Base-by-base conservation (phyloP, 2,888 invertebrate species). In the Incurvaria masculella region DNA sequence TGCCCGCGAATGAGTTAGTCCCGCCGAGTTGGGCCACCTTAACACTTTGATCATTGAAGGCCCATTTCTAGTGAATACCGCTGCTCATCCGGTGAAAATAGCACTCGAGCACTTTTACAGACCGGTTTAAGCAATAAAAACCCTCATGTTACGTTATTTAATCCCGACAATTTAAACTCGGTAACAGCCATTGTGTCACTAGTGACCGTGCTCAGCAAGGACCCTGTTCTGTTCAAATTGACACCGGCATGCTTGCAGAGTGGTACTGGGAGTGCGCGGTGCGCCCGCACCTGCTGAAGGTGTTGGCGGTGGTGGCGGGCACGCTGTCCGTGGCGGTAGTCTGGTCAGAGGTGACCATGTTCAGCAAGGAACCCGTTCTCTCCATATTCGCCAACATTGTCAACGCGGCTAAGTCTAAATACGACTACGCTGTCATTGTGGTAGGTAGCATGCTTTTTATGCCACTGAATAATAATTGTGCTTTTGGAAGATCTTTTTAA, bases 271-370 rank as follows among this genome's bases (percentile, higher is more conserved):
- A 93, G 65, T 97, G 97, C 68, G 64, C 89, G 49, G 55, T 93
- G 18, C 86, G 87, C 59, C 85, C 88, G 44, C 91, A 92, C 61
- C 83, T 89, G 51, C 80, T 91, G 57, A 90, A 89, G 65, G 64
- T 81, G 0, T 68, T 90, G 55, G 88, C 94, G 2, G 75, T 91
- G 21, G 57, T 86, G 11, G 85, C 92, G 1, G 88, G 87, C 2
- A 68, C 87, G 39, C 81, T 98, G 69, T 97, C 97, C 0, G 73
- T 90, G 20, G 86, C 91, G 63, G 95, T 99, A 26, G 94, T 99
- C n/a, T 97, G 98, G 97, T 98, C 97, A 0, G 99, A 99, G 78
- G 87, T 98, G 60, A 96, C 98, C 1, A 99, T 99, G 78, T 99
- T 99, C 79, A 90, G 91, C 63, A 88, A 90, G 60, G 75, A 82